phyloP scores from a whole-genome alignment of 2,888 invertebrate genomes.

The Agrochola circellaris region DNA sequence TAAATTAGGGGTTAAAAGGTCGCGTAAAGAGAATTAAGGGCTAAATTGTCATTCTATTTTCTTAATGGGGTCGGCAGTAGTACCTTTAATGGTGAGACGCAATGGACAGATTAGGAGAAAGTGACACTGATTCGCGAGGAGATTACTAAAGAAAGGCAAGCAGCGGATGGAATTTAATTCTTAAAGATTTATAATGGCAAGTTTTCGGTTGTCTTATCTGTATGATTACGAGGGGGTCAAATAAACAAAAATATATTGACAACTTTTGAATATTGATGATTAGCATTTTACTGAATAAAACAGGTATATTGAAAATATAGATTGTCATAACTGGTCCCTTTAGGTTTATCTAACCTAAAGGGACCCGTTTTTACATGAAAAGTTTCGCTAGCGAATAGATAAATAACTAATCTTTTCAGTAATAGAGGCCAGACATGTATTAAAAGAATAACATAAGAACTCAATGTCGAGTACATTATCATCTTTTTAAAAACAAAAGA shows the following conservation, averaged over 20 bases:
- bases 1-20: constrained; percentile 59
- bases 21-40: constrained; percentile 50
- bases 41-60: constrained; percentile 52
- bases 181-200: not conserved
- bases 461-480: too few relatives aligned
- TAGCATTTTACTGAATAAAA: not conserved
- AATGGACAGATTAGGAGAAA: constrained; percentile 30
- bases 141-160: constrained; percentile 1
- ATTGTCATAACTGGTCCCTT: too few relatives aligned
- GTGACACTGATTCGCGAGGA: constrained; percentile 31
- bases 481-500: not conserved
- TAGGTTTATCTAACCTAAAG: too few relatives aligned
- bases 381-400: not conserved
- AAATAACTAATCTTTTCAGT: not conserved
- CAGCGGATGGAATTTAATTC: not conserved
- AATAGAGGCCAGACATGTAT: not conserved
- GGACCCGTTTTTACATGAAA: too few relatives aligned
- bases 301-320: not conserved
- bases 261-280: not conserved
- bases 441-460: not conserved
- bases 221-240: not conserved
- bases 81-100: constrained; percentile 45
- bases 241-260: not conserved
- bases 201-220: not conserved
- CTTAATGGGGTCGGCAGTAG: constrained; percentile 34